These are phyloP conservation scores for Aurelia aurita DNA, from an alignment of 30 jellyfish, hydroid and myxozoan species.

Conservation along the genomic window DNA sequence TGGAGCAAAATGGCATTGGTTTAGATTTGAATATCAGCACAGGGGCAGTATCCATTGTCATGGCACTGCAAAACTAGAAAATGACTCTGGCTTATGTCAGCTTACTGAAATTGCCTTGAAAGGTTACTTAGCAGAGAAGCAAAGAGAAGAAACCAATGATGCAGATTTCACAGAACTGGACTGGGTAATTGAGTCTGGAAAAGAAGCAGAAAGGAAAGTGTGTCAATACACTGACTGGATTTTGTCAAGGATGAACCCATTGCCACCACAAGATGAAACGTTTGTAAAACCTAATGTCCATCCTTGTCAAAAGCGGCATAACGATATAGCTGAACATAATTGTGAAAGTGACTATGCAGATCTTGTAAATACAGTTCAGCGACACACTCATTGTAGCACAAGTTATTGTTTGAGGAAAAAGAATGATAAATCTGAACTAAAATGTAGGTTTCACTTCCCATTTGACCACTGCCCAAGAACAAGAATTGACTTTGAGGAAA, in stretches of 20 bases:
- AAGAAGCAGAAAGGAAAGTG: conserved; percentile 6
- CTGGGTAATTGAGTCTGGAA: no score
- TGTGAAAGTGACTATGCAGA: conserved; percentile 30
- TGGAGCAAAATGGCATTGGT: conserved; percentile 49
- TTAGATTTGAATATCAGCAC: background rate
- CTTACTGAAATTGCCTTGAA: background rate
- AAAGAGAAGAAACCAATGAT: background rate
- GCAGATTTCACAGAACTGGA: no score
- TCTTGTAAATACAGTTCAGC: conserved; percentile 22
- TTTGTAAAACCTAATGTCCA: conserved; percentile 1
- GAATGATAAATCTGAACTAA: background rate
- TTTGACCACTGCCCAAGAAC: conserved; percentile 11
- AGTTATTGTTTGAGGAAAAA: conserved; percentile 21
- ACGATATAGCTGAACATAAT: background rate
- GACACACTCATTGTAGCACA: conserved; percentile 18
- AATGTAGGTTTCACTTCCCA: conserved; percentile 51
- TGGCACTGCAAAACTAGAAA: conserved; percentile 3
- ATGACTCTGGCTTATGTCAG: conserved; percentile 23
- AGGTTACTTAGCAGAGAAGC: conserved; percentile 9
- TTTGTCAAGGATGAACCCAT: conserved; percentile 4
- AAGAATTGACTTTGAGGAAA: conserved; percentile 7
- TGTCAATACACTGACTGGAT: conserved; percentile 1
- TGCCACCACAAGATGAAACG: background rate
- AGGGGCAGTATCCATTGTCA: conserved; percentile 36
- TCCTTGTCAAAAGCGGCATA: conserved; percentile 12